A percentile compares a stretch with the other conserved stretches of the same genome.
Evolutionary conservation across 2,797 vertebrate genomes (phyloP).

Genomic region (Cirrhinus mrigala): DNA sequence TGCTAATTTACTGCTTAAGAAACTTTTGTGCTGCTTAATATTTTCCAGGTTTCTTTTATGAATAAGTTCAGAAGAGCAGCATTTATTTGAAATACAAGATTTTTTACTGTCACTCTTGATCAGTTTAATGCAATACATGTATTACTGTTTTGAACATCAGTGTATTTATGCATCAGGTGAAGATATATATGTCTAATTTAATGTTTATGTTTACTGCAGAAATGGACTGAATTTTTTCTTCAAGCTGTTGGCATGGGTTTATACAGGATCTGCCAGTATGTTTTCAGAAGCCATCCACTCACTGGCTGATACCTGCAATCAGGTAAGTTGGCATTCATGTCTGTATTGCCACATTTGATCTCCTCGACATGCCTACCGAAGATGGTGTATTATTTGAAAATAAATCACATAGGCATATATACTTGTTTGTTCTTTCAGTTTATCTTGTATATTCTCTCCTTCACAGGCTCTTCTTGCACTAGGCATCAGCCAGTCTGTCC

Average conservation of each 20-base stretch:
- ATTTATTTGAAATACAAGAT: background rate
- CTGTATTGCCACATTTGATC: background rate
- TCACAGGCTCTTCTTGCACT: conserved; percentile 88
- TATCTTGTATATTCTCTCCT: background rate
- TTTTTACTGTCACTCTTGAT: background rate
- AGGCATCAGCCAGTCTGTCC: conserved; percentile 95
- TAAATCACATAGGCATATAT: background rate
- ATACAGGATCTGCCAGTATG: conserved; percentile 98
- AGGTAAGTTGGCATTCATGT: conserved; percentile 76
- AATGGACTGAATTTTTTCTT: conserved; percentile 99
- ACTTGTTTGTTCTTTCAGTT: background rate
- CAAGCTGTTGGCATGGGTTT: conserved; percentile 98
- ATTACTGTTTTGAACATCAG: background rate
- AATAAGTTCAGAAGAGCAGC: background rate
- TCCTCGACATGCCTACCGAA: background rate
- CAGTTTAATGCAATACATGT: background rate
- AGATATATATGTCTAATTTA: background rate
- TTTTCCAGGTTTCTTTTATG: background rate
- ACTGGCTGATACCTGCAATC: conserved; percentile 97
- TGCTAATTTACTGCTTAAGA: background rate
- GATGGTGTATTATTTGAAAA: background rate
- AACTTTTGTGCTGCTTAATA: background rate
- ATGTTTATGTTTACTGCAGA: conserved; percentile 74
- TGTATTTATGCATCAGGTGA: background rate
- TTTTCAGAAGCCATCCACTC: conserved; percentile 99